Conservation (phyloP, 2,113 vertebrate genomes). For the Myotis brandtii region DNA sequence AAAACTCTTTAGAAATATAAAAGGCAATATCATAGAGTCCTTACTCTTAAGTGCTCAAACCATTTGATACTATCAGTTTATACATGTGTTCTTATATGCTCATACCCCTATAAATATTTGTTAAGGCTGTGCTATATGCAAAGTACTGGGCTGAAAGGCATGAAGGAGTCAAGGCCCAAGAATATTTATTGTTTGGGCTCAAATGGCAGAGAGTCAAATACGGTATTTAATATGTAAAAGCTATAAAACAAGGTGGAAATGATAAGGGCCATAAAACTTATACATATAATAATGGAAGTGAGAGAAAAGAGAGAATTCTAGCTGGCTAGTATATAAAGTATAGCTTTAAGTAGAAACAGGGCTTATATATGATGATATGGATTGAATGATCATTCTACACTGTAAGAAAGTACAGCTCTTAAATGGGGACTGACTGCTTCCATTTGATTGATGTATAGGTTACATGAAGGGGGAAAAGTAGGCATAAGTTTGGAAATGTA, state of each 20-base stretch:
- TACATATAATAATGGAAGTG: background rate
- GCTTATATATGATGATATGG: background rate
- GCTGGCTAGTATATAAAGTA: background rate
- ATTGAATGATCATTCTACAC: background rate
- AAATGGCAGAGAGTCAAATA: conserved; percentile 5
- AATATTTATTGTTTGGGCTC: conserved; percentile 19
- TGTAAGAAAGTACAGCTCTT: background rate
- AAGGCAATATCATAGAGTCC: background rate
- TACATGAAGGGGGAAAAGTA: background rate
- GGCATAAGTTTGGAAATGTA: background rate
- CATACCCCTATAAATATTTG: background rate
- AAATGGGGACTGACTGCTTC: background rate
- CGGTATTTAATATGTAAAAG: background rate
- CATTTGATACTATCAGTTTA: background rate
- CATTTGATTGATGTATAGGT: background rate
- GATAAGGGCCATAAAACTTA: conserved; percentile 1
- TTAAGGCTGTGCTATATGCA: background rate
- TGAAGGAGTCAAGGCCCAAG: background rate
- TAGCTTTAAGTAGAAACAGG: background rate
- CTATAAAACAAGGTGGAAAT: conserved; percentile 31
- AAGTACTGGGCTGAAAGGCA: background rate
- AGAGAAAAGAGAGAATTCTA: background rate
- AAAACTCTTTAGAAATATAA: conserved; percentile 27
- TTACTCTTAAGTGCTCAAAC: background rate
- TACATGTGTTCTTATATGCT: background rate